Evolutionary conservation across 2,113 vertebrate species (phyloP), one percentile per base, ranked within the genome.

Genomic region (Notarius quadriscutis): DNA sequence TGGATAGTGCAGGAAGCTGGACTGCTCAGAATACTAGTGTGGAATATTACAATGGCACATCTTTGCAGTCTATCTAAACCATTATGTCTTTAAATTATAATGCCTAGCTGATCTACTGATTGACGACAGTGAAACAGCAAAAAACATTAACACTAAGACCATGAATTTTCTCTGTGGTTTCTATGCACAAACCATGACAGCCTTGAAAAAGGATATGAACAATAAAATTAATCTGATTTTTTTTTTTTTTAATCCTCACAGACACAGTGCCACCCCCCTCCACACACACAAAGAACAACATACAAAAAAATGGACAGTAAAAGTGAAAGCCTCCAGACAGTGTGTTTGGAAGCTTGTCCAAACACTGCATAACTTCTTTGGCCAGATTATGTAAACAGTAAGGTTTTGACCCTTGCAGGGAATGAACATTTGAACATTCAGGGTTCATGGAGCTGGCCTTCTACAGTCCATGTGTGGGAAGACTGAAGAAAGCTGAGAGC

Each of bases 261-360:
- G 62, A 78, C 81, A 88, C 78, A 69, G 41, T 41, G 41, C 41
- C 81, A 85, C 63, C 30, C 62, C 65, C 41, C 71, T 4, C 69
- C 18, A 85, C n/a, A 62, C 25, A 81, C 27, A 25, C 86, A 87
- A 51, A 51, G 48, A 25, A 51, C 1, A 25, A 15, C 22, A 63
- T 27, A 30, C 81, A 72, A 81, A 50, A n/a, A 20, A 71, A 69
- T 57, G 65, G 62, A 53, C 87, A 85, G 79, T 63, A 86, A 83
- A 74, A 84, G 92, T 92, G 91, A 93, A 90, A 90, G 82, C 71
- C 80, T 90, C 91, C 93, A 94, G 93, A 75, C 93, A 90, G 92
- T 87, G 90, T 94, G 94, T 94, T 94, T 95, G 93, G 94, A 94
- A 92, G 93, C 93, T 94, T 95, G 90, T 95, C 94, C 93, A 95